Evolutionary conservation across 2,113 vertebrate species (phyloP), one percentile per base, ranked within the genome.

Genomic region (Ciconia maguari): DNA sequence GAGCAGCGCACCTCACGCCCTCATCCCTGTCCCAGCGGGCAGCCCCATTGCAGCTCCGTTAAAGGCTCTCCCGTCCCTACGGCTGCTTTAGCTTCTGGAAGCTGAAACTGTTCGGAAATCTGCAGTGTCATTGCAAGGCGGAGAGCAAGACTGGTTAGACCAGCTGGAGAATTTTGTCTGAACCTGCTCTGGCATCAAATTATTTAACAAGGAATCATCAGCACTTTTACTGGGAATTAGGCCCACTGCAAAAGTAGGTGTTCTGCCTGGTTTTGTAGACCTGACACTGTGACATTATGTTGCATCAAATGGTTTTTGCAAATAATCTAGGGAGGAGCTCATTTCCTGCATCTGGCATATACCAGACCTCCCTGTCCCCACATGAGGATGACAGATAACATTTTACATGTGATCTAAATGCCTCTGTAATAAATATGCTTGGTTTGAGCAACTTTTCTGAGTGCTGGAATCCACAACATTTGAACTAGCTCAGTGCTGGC

Each of bases 1-100:
- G n/a, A 1, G 52, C 32, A 5, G 11, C 16, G 34, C 2, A 7
- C 10, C 5, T 36, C 30, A 2, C 12, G 4, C 8, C 25, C 30
- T 12, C 41, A 0, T 7, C 48, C 41, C 34, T 66, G 1, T 20
- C 16, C n/a, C 38, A 3, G 25, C 6, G 19, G 0, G 2, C 62
- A 21, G 36, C 38, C 41, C 18, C 4, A 2, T 8, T 4, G 9
- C 24, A 10, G 49, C 46, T 8, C 19, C 2, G 0, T 4, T 21
- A 5, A 7, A 13, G 4, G 0, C 29, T 9, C 30, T 32, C 17
- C 54, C 11, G 1, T 2, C 11, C 32, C 6, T 3, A 0, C 8
- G 11, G 38, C 44, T 18, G 6, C 52, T 18, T 16, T 2, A 1
- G 32, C 20, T 25, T 34, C 24, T 7, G 32, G 22, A 7, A 38